Evolutionary conservation across 2,888 invertebrate genomes (phyloP), one percentile per base, ranked within the genome.

Genomic region (Pandemis corylana): DNA sequence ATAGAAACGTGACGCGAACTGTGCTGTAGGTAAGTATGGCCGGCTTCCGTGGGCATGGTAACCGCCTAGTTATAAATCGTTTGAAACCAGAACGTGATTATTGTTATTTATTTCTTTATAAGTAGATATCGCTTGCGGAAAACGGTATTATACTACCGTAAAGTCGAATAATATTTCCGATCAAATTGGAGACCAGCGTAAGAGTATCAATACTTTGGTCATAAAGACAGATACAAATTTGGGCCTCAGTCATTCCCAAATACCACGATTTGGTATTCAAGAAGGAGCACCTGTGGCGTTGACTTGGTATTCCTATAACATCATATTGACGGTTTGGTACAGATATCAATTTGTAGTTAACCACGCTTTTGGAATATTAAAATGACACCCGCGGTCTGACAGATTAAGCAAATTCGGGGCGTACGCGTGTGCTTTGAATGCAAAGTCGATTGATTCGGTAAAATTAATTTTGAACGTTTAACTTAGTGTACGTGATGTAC

Each of bases 301-400:
- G 77, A 78, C 79, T 92, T 90, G 82, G 89, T 91, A 92, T 92
- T 89, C 91, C 81, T 78, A 81, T 82, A 83, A 80, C 87, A 85
- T 76, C 76, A 80, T 83, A 78, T 80, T 80, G 83, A 87, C 90
- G 92, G 92, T 92, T 91, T 91, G 89, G 87, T 87, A 83, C 90
- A 86, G 91, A 93, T 92, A 93, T 93, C 91, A 91, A 93, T 93
- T 90, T 91, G 91, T 93, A 89, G 85, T 90, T 86, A 84, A 82
- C 78, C 79, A 87, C 84, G 84, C 82, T 77, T 76, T 75, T 71
- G 61, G 87, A 90, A 91, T 91, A 85, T 81, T 83, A 84, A 88
- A 85, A 72, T 76, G 76, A 63, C 70, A 67, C 75, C 70, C 70
- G 71, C 61, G 36, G 74, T 66, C 59, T 63, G 75, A 71, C 65